Conservation (phyloP, 1,140 invertebrate genomes). For the Euura lappo region DNA sequence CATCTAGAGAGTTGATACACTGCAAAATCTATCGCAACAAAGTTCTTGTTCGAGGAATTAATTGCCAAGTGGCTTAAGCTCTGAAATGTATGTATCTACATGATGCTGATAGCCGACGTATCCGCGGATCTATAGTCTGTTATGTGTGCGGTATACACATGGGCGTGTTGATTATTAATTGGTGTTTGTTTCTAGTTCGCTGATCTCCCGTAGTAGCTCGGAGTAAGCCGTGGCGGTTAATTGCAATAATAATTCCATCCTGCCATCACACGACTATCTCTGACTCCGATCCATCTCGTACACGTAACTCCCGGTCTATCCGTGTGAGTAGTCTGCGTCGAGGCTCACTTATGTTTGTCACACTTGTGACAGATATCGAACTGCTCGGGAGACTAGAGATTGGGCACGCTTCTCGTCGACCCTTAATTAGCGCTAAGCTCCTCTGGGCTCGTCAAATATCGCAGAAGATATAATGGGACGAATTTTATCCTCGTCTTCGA, state of each 20-base stretch:
- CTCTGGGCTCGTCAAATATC: neutral
- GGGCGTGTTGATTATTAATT: conserved; percentile 1
- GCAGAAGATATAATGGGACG: too few relatives aligned
- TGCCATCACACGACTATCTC: neutral
- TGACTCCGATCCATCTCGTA: neutral
- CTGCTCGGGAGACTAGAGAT: neutral
- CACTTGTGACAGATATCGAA: neutral
- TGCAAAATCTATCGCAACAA: too few relatives aligned
- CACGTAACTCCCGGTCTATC: too few relatives aligned
- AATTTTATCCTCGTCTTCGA: too few relatives aligned
- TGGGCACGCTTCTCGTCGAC: neutral
- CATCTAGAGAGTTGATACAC: neutral
- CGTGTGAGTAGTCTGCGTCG: too few relatives aligned
- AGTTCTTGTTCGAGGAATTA: too few relatives aligned
- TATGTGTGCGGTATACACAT: neutral
- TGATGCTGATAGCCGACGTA: neutral
- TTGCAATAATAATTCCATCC: conserved; percentile 10
- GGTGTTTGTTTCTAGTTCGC: conserved; percentile 11
- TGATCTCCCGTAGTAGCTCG: neutral
- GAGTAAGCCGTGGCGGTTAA: neutral
- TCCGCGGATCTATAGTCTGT: neutral
- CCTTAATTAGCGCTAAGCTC: neutral
- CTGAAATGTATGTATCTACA: too few relatives aligned
- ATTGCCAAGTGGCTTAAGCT: too few relatives aligned
- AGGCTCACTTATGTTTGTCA: neutral